Conservation (phyloP, 1,140 invertebrate genomes). For the Bombus confusus region DNA sequence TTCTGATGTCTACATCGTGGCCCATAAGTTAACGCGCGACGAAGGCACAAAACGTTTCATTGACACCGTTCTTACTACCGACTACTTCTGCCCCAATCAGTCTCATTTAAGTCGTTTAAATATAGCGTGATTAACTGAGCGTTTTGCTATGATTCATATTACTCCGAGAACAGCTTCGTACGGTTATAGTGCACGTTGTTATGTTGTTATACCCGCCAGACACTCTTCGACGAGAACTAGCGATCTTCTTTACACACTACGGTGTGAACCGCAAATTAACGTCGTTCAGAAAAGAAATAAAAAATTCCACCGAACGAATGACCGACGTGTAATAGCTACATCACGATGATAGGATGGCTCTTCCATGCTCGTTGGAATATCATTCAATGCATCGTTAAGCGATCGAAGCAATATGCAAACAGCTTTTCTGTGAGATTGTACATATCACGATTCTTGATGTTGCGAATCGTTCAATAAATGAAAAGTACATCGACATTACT, state of each 20-base stretch:
- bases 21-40: conserved; percentile 41
- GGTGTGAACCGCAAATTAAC: not conserved
- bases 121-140: conserved; percentile 18
- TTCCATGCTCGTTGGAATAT: not conserved
- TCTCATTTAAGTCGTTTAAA: conserved; percentile 31
- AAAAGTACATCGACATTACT: not conserved
- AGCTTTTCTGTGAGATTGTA: conserved; percentile 40
- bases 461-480: not conserved
- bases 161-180: conserved; percentile 46
- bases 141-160: conserved; percentile 41
- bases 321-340: not conserved
- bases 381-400: not conserved
- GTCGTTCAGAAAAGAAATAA: not conserved
- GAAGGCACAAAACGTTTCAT: conserved; percentile 41
- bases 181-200: conserved; percentile 36
- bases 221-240: conserved; percentile 10
- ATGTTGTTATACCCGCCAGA: conserved; percentile 1
- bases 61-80: conserved; percentile 30
- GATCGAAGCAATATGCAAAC: conserved; percentile 43
- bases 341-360: conserved; percentile 23
- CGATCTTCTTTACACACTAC: not conserved
- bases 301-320: not conserved
- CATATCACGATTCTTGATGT: conserved; percentile 58
- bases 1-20: conserved; percentile 68
- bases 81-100: conserved; percentile 27